Percentiles rank a stretch among this genome's conserved stretches.
phyloP scores from a whole-genome alignment of 2,113 vertebrate genomes.

The Lanius ludovicianus region DNA sequence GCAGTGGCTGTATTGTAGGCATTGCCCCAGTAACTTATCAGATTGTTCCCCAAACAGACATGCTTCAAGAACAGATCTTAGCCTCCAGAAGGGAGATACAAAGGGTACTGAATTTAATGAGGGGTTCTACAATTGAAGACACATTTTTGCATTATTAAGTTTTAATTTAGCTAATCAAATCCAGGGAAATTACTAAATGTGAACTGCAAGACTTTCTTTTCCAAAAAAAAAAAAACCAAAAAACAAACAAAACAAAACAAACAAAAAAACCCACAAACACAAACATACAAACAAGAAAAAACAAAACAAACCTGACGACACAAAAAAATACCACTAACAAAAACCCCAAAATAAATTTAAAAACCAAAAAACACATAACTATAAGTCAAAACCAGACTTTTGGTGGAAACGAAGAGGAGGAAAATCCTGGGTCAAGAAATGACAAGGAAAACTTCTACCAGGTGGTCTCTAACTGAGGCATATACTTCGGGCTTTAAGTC shows the following conservation, averaged over 20 bases:
- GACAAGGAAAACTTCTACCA: not conserved
- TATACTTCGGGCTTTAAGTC: not conserved
- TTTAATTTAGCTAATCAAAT: not conserved
- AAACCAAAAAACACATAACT: not conserved
- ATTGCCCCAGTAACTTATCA: not conserved
- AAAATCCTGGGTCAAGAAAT: not conserved
- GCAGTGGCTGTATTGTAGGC: not conserved
- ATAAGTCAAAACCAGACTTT: not conserved
- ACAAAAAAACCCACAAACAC: too few species aligned
- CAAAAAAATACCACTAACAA: not conserved
- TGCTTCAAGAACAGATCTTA: not conserved
- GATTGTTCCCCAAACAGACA: not conserved
- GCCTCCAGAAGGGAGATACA: not conserved
- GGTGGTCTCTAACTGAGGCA: not conserved
- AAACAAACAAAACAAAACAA: too few species aligned
- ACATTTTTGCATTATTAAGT: not conserved
- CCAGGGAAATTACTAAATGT: not conserved
- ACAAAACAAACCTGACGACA: not conserved
- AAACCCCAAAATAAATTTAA: not conserved
- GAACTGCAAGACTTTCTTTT: not conserved
- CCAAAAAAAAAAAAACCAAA: not conserved
- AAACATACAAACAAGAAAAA: not conserved
- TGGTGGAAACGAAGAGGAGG: not conserved
- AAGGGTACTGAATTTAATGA: not conserved
- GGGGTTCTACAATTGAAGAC: not conserved